phyloP scores from a whole-genome alignment of 2,113 vertebrate species.

The Perognathus longimembris region DNA sequence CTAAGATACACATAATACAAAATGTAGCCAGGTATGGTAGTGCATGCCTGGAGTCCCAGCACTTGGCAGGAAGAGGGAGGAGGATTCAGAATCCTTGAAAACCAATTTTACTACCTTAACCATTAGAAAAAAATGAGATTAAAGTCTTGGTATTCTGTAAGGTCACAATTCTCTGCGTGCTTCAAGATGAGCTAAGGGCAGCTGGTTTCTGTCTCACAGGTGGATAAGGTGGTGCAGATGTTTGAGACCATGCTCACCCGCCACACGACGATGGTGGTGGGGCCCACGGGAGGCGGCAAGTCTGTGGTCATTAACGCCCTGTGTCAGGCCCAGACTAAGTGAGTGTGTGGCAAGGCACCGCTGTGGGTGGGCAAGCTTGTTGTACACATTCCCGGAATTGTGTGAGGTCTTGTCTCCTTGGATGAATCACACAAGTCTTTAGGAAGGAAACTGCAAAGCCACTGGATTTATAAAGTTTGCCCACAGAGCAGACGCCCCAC shows the following conservation, averaged over 20 bases:
- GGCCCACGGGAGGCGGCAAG: slow-evolving; percentile 97
- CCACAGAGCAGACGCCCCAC: not conserved
- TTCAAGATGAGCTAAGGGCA: not conserved
- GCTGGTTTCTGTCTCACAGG: slow-evolving; percentile 85
- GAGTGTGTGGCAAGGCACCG: slow-evolving; percentile 69
- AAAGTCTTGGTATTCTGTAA: no score
- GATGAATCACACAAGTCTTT: not conserved
- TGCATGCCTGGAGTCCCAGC: no score
- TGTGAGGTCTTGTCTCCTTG: not conserved
- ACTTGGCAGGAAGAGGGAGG: no score
- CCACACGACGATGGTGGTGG: slow-evolving; percentile 98
- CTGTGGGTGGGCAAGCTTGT: no score
- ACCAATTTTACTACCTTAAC: no score
- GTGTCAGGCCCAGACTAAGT: slow-evolving; percentile 97
- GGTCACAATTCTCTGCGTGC: accelerated
- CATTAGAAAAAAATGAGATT: no score
- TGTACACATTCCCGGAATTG: no score
- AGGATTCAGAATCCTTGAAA: no score
- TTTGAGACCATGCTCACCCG: slow-evolving; percentile 99
- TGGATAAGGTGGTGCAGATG: slow-evolving; percentile 98
- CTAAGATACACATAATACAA: not conserved
- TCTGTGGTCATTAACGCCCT: slow-evolving; percentile 96
- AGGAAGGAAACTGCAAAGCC: no score
- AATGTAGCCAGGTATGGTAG: no score
- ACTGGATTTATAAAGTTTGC: not conserved